Evolutionary conservation across 2,888 invertebrate species (phyloP), one percentile per base, ranked within the genome.

Genomic region (Apodemia hepburni): DNA sequence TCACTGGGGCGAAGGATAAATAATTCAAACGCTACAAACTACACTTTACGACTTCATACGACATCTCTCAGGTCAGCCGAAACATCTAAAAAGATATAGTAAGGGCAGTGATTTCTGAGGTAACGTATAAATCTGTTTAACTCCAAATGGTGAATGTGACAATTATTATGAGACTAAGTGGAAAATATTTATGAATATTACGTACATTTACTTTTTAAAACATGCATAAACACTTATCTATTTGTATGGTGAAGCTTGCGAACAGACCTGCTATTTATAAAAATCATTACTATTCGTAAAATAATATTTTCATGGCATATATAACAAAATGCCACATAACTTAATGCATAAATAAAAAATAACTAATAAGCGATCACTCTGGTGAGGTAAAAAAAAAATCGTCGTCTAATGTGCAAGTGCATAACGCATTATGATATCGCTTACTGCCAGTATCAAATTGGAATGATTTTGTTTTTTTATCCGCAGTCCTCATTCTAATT

Each of bases 381-480:
- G 62, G 69, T 69, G 63, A 78, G 69, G 82, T 84, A 82, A 82
- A 75, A 71, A 67, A n/a, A 75, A 78, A 79, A 78, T 74, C 64
- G 76, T 75, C 75, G 75, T 69, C 71, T 68, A 67, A 64, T 62
- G 64, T 68, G 65, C 62, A 65, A 69, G 70, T 73, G 70, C 66
- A 65, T 65, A 67, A 65, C 64, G 64, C 66, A 68, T 66, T 64
- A 62, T 54, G 6, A 18, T 70, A 66, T 71, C 73, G 81, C 92
- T 92, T 92, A 92, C 92, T 92, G 92, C 93, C 93, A 80, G 93
- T 93, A 92, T 93, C 93, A 87, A 94, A 94, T 92, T 83, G 84
- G 86, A 92, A 92, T 65, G 90, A 85, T 87, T 92, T 92, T 77
- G 87, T 81, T 81, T 89, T 91, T 91, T 91, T 92, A 86, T 92